These are phyloP conservation scores for Montifringilla adamsi DNA, from an alignment of 2,113 vertebrate genomes.

Conservation along the genomic window DNA sequence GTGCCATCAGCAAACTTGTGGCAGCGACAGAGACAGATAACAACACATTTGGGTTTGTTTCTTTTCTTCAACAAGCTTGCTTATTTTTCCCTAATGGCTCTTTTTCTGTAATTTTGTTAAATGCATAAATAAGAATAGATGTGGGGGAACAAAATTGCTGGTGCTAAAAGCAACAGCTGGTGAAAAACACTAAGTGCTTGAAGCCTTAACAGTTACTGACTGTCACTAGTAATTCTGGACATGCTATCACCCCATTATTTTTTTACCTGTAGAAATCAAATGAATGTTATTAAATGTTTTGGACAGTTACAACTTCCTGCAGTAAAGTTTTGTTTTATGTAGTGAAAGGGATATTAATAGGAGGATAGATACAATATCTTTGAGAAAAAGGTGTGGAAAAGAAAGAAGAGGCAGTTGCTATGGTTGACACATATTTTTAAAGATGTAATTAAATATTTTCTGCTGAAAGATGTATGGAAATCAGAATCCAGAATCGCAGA, in stretches of 20 bases:
- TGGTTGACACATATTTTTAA: background rate
- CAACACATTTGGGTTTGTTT: background rate
- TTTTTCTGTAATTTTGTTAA: background rate
- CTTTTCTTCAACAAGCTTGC: background rate
- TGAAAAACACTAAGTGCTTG: background rate
- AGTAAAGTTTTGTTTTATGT: background rate
- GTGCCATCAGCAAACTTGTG: background rate
- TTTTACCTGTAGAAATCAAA: conserved; percentile 8
- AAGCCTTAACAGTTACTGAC: background rate
- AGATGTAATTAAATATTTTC: background rate
- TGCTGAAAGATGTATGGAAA: background rate
- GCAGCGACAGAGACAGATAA: background rate
- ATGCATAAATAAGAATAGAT: background rate
- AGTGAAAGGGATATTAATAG: background rate
- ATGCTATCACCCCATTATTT: conserved; percentile 2
- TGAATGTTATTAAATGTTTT: background rate
- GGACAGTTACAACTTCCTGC: background rate
- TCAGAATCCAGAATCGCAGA: background rate
- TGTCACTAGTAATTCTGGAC: conserved; percentile 19
- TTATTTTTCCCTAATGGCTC: background rate
- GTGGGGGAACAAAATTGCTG: background rate
- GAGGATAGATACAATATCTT: background rate
- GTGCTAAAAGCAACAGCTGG: conserved; percentile 25
- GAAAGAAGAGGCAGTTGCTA: background rate
- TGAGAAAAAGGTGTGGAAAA: background rate